A percentile compares a stretch with the other conserved stretches of the same genome.
phyloP scores from a whole-genome alignment of 2,797 vertebrate genomes.

The Gymnoscopelus microlampas region DNA sequence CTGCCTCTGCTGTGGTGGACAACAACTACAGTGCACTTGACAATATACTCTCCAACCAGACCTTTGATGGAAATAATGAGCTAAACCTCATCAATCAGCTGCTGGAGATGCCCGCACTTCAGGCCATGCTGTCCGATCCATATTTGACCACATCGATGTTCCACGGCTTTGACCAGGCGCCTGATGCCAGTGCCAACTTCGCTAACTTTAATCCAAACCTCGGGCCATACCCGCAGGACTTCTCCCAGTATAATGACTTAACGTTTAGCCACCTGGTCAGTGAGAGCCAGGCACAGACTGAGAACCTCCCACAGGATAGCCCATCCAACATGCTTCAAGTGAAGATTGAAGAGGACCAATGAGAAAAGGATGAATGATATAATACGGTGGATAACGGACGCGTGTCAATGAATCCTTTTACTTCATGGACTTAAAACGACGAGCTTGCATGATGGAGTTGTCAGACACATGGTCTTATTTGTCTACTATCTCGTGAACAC shows the following conservation, averaged over 20 bases:
- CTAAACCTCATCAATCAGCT: constrained; percentile 29
- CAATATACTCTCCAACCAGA: constrained; percentile 31
- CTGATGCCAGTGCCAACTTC: constrained; percentile 35
- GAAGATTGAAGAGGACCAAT: constrained; percentile 74
- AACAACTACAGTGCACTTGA: constrained; percentile 50
- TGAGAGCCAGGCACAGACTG: constrained; percentile 64
- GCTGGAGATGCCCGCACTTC: constrained; percentile 35
- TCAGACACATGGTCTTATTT: constrained; percentile 11
- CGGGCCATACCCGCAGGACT: constrained; percentile 53
- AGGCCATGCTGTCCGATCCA: constrained; percentile 21
- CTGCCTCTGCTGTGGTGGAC: constrained; percentile 27
- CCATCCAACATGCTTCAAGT: constrained; percentile 51
- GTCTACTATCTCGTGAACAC: neutral
- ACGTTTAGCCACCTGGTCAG: constrained; percentile 77
- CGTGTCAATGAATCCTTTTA: neutral
- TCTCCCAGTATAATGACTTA: constrained; percentile 71
- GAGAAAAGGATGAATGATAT: constrained; percentile 27
- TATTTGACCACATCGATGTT: neutral
- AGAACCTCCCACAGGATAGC: constrained; percentile 54
- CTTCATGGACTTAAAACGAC: constrained; percentile 1
- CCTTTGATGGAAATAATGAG: neutral
- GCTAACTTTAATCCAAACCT: constrained; percentile 50
- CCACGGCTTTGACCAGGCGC: constrained; percentile 19
- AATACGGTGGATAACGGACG: neutral
- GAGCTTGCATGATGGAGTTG: neutral